Evolutionary conservation across 2,888 invertebrate species (phyloP).

Genomic region (Drosophila bunnanda): DNA sequence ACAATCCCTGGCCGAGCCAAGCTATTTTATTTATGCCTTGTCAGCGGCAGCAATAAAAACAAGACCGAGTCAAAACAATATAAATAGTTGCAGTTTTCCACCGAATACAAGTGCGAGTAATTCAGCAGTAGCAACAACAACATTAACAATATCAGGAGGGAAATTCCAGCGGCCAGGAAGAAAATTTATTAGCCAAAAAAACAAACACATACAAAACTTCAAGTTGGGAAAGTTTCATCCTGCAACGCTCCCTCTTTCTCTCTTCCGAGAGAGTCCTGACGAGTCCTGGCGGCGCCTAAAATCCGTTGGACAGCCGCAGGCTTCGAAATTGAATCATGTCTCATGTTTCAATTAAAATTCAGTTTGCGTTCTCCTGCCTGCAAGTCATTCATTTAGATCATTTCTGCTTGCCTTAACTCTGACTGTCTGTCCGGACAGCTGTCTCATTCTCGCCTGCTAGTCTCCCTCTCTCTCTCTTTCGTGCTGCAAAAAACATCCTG

Average conservation of each 20-base stretch:
- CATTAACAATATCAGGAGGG: background rate
- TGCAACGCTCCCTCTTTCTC: background rate
- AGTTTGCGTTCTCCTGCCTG: conserved; percentile 50
- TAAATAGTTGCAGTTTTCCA: conserved; percentile 42
- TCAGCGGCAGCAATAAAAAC: conserved; percentile 44
- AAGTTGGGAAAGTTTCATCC: conserved; percentile 10
- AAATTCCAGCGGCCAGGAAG: conserved; percentile 6
- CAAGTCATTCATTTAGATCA: conserved; percentile 47
- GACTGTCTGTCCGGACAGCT: background rate
- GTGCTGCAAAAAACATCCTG: background rate
- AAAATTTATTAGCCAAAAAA: conserved; percentile 46
- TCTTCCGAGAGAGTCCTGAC: too few relatives aligned
- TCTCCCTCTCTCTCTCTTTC: background rate
- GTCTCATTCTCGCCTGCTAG: too few relatives aligned
- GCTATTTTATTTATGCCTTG: conserved; percentile 48
- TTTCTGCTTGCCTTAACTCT: conserved; percentile 31
- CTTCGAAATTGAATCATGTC: conserved; percentile 44
- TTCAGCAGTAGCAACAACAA: conserved; percentile 2
- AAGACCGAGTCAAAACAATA: conserved; percentile 40
- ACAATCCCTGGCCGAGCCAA: background rate
- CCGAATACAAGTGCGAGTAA: conserved; percentile 26
- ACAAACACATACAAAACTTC: conserved; percentile 4
- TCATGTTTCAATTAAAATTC: conserved; percentile 58
- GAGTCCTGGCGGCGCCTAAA: conserved; percentile 8
- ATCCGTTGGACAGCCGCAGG: conserved; percentile 14